phyloP scores from a whole-genome alignment of 2,888 invertebrate species.

The Trissonchulus latispiculum region DNA sequence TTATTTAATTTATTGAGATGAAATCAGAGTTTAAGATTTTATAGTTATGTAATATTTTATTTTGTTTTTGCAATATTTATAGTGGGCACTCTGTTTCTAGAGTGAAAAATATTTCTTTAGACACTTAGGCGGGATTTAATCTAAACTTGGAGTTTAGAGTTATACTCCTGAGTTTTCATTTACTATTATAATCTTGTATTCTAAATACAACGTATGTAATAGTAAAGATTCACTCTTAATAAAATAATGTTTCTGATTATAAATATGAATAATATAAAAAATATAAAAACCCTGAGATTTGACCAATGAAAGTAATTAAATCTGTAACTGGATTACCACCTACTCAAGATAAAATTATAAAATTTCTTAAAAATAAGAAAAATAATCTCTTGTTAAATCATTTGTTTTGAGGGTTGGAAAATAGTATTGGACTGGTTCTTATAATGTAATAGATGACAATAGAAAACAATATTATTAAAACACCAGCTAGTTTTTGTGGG shows the following conservation, averaged over 20 bases:
- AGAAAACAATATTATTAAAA: slow-evolving; percentile 57
- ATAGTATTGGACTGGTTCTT: background rate
- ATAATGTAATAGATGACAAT: slow-evolving; percentile 56
- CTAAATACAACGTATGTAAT: no score
- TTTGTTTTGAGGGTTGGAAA: background rate
- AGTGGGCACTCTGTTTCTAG: background rate
- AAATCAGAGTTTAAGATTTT: background rate
- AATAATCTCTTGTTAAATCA: slow-evolving; percentile 54
- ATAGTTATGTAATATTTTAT: background rate
- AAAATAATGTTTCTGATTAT: no score
- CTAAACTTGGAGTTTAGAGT: no score
- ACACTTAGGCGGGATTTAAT: no score
- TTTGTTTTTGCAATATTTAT: background rate
- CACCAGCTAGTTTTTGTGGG: slow-evolving; percentile 67
- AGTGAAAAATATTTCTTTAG: background rate
- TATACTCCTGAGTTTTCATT: no score
- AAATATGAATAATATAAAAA: slow-evolving; percentile 52
- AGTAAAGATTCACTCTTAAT: no score
- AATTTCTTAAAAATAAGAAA: slow-evolving; percentile 50
- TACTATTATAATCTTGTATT: no score
- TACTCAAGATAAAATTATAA: slow-evolving; percentile 60
- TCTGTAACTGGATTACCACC: slow-evolving; percentile 60
- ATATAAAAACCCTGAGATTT: slow-evolving; percentile 55
- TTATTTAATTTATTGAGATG: background rate
- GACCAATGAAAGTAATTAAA: slow-evolving; percentile 56